Evolutionary conservation across 2,888 invertebrate species (phyloP), one percentile per base, ranked within the genome.

Genomic region (Perizoma affinitatum): DNA sequence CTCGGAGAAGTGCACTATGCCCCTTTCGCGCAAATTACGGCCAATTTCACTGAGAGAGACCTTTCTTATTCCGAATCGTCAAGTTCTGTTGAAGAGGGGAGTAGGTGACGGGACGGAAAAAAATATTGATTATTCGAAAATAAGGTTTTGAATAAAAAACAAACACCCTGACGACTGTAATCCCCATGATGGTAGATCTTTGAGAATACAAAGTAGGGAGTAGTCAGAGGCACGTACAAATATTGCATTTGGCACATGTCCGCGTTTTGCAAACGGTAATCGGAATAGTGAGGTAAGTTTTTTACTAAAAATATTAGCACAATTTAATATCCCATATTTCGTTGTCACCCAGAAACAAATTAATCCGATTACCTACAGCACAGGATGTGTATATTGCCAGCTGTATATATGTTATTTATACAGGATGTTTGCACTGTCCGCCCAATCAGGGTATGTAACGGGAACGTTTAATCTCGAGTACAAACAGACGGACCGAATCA

Each of bases 361-460:
- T 54, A 49, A 57, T 53, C 44, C 42, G 57, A 51, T 53, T 22
- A 38, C 38, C 38, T 38, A 59, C 64, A 63, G 54, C 4, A 59
- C 64, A 63, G 54, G 9, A 45, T 47, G 53, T 62, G 54, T 60
- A 61, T 61, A 58, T 49, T 46, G 51, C 45, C 45, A 55, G 41
- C 10, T 54, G 57, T 57, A 55, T n/a, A n/a, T n/a, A n/a, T 54
- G 54, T 58, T 22, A 22, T 22, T 22, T 22, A 48, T 58, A 68
- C 65, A 68, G 52, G 33, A 7, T 69, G 68, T 68, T 66, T 61
- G 61, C 59, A 10, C 43, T 47, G 56, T 40, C 62, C 60, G 54
- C 49, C 63, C 63, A 65, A 67, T 69, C 65, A 54, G 58, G 50
- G 61, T 53, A 33, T 52, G 58, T 65, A 65, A 67, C 61, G 67